A percentile compares a stretch with the other conserved stretches of the same genome.
Conservation (phyloP, 2,113 vertebrate genomes). For the Alaudala cheleensis region DNA sequence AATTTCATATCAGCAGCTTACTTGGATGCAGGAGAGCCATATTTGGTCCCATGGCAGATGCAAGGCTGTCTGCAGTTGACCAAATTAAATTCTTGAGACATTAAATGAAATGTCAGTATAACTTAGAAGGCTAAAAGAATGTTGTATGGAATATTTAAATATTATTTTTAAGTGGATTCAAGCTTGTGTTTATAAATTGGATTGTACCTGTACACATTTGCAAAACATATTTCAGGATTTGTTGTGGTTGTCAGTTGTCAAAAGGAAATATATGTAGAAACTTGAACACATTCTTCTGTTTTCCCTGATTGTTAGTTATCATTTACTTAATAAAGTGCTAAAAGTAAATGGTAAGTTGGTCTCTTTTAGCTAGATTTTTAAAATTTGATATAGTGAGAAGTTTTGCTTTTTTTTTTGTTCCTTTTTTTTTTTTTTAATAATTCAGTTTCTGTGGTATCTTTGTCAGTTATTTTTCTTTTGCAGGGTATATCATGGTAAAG, state of each 20-base stretch:
- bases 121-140: neutral
- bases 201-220: neutral
- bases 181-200: neutral
- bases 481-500: neutral
- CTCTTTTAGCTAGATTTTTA: neutral
- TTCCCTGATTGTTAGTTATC: neutral
- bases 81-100: neutral
- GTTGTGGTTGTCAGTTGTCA: neutral
- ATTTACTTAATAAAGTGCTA: neutral
- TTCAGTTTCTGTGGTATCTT: neutral
- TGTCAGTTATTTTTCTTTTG: neutral
- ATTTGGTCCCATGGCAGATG: neutral
- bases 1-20: neutral
- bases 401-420: neutral
- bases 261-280: neutral
- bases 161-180: neutral
- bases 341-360: rapidly evolving
- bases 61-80: neutral
- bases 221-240: neutral
- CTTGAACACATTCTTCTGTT: neutral
- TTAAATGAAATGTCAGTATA: neutral
- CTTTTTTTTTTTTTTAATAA: neutral
- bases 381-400: neutral
- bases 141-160: neutral
- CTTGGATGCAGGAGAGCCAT: neutral